Conservation (phyloP, 1,140 invertebrate genomes). For the Aphis craccivora region DNA sequence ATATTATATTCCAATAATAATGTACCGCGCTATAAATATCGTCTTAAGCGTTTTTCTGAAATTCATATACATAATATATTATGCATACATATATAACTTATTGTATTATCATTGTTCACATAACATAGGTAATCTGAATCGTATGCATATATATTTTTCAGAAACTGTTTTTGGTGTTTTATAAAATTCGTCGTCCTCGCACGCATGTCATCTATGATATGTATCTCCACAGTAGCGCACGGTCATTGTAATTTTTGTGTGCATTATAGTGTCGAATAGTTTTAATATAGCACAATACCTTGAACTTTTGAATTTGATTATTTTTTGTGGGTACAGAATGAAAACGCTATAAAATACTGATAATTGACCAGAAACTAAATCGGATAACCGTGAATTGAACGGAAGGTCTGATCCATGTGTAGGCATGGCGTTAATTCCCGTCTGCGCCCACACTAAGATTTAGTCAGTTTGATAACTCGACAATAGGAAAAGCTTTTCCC, state of each 20-base stretch:
- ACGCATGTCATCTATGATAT: too few species aligned
- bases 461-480: background rate
- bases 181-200: too few species aligned
- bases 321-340: background rate
- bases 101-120: too few species aligned
- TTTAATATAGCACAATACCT: background rate
- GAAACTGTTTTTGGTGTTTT: too few species aligned
- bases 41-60: background rate
- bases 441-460: background rate
- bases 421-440: background rate
- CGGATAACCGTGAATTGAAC: background rate
- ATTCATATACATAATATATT: background rate
- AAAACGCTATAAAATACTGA: background rate
- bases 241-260: background rate
- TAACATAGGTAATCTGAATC: too few species aligned
- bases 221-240: background rate
- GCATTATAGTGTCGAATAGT: background rate
- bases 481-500: too few species aligned
- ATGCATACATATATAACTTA: too few species aligned
- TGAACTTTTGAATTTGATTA: background rate
- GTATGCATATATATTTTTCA: too few species aligned
- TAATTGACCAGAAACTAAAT: background rate
- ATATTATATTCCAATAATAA: background rate
- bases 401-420: background rate
- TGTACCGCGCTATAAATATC: background rate